Percentiles rank a stretch among this genome's conserved stretches.
Evolutionary conservation across 2,797 vertebrate genomes (phyloP).

Genomic region (Carduelis carduelis): DNA sequence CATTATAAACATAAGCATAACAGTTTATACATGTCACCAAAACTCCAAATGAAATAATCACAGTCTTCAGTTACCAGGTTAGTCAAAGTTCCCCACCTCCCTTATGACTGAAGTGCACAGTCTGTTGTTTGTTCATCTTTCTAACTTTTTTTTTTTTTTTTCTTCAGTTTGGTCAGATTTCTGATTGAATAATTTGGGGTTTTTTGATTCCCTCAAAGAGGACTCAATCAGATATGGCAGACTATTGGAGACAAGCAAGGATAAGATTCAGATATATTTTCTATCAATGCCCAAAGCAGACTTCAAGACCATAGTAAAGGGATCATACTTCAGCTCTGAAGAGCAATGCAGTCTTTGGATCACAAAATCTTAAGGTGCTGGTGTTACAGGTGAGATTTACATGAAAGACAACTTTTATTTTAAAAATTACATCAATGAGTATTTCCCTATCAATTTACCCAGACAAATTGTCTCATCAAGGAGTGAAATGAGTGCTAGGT

Average conservation of each 20-base stretch:
- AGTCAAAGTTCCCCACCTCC: background rate
- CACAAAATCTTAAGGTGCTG: background rate
- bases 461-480: background rate
- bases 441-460: background rate
- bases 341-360: background rate
- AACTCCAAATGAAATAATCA: background rate
- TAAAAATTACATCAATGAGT: background rate
- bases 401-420: background rate
- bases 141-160: background rate
- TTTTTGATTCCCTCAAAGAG: background rate
- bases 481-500: background rate
- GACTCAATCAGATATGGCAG: background rate
- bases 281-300: background rate
- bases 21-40: background rate
- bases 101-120: background rate
- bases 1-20: slow-evolving; percentile 1
- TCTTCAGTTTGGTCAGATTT: background rate
- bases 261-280: background rate
- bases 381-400: background rate
- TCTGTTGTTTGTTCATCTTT: background rate
- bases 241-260: background rate
- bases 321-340: background rate
- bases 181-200: background rate
- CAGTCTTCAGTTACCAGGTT: background rate
- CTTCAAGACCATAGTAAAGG: background rate